Percentiles rank a stretch among this genome's conserved stretches.
Evolutionary conservation across 2,797 vertebrate species (phyloP).

Genomic region (Amblyraja radiata): DNA sequence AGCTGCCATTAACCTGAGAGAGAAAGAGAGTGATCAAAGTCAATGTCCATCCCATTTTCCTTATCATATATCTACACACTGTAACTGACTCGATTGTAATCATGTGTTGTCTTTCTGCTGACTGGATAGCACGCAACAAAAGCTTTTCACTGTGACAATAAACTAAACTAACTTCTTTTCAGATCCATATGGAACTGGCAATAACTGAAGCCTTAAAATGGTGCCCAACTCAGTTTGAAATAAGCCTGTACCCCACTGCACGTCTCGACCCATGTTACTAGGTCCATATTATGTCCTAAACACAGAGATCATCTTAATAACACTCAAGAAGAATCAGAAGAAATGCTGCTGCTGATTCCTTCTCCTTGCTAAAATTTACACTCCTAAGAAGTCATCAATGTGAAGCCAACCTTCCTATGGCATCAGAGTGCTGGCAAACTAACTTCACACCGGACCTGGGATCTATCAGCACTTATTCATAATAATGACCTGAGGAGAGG

Average conservation of each 20-base stretch:
- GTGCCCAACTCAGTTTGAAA: background rate
- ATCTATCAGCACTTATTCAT: background rate
- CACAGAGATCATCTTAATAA: background rate
- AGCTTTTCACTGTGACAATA: no score
- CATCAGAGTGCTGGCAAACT: background rate
- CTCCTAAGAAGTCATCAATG: background rate
- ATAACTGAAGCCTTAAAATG: background rate
- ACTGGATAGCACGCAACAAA: no score
- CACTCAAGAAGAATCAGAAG: background rate
- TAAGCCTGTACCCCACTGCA: background rate
- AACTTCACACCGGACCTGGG: background rate
- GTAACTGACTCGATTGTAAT: no score
- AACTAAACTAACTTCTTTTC: no score
- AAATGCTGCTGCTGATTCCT: background rate
- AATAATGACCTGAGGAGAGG: background rate
- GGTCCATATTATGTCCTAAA: background rate
- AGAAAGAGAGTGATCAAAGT: slow-evolving; percentile 35
- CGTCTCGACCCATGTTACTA: background rate
- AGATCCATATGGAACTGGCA: background rate
- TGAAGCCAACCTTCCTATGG: background rate
- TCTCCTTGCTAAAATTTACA: background rate
- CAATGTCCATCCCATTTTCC: background rate
- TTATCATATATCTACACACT: background rate
- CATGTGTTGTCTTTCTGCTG: no score
- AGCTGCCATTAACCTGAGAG: slow-evolving; percentile 70